These are phyloP conservation scores for Conus betulinus DNA, from an alignment of 1,140 invertebrate species.

Conservation along the genomic window DNA sequence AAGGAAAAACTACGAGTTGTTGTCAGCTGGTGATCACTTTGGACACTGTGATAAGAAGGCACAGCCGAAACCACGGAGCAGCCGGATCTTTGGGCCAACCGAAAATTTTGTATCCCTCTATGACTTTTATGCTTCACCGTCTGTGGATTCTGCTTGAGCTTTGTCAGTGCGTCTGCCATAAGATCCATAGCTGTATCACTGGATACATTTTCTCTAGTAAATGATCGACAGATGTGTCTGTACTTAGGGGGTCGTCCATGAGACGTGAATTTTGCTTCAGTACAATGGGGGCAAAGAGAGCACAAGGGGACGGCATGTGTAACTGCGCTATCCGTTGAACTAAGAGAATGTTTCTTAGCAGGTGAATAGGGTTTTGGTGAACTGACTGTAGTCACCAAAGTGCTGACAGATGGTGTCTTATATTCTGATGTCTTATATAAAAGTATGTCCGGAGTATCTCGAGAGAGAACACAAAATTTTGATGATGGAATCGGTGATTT, in stretches of 20 bases:
- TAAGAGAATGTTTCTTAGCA: no score
- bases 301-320: no score
- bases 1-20: not conserved
- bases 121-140: no score
- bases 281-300: no score
- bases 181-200: conserved; percentile 2
- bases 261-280: no score
- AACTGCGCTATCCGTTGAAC: no score
- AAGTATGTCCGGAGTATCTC: no score
- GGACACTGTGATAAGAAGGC: not conserved
- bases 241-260: not conserved
- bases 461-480: no score
- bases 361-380: no score
- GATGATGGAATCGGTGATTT: not conserved
- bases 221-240: not conserved
- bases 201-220: not conserved
- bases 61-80: not conserved
- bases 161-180: not conserved
- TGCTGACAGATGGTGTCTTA: no score
- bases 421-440: no score
- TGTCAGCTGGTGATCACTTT: not conserved
- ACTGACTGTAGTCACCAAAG: no score
- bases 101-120: not conserved
- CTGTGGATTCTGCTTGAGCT: not conserved
- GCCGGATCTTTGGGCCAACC: not conserved